Evolutionary conservation across 2,888 invertebrate species (phyloP).

Genomic region (Brachypalpus laphriformis): DNA sequence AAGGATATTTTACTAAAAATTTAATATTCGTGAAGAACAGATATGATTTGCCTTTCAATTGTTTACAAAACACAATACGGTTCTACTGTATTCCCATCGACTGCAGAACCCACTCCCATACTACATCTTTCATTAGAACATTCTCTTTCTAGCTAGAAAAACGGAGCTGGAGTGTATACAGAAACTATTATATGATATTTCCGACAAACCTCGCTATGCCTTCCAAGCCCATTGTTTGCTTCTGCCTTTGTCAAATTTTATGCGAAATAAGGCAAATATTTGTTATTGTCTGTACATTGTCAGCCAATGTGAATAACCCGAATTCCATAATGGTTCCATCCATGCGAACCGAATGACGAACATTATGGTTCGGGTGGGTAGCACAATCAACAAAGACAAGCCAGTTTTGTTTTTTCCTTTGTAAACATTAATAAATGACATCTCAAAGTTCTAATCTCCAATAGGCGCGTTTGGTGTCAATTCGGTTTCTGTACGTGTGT

Average conservation of each 20-base stretch:
- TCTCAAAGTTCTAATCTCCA: slow-evolving; percentile 17
- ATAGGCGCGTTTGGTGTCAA: slow-evolving; percentile 46
- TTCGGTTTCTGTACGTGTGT: slow-evolving; percentile 17
- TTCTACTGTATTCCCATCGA: not conserved
- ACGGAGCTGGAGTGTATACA: slow-evolving; percentile 14
- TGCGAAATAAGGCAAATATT: slow-evolving; percentile 64
- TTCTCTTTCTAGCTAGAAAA: not conserved
- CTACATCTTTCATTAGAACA: slow-evolving; percentile 1
- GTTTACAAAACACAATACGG: slow-evolving; percentile 17
- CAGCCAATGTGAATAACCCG: slow-evolving; percentile 51
- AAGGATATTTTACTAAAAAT: slow-evolving; percentile 1
- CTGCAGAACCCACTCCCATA: not conserved
- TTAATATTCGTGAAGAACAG: not conserved
- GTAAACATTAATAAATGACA: slow-evolving; percentile 42
- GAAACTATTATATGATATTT: slow-evolving; percentile 57
- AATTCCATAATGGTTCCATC: slow-evolving; percentile 51
- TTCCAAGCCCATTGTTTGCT: slow-evolving; percentile 49
- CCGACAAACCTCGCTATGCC: slow-evolving; percentile 7
- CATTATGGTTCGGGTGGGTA: not conserved
- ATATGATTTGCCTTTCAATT: slow-evolving; percentile 7
- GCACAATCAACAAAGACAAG: slow-evolving; percentile 22
- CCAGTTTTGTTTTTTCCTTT: slow-evolving; percentile 9
- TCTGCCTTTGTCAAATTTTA: slow-evolving; percentile 59
- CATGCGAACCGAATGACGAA: not conserved
- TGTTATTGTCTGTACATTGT: slow-evolving; percentile 54